Evolutionary conservation across 2,113 vertebrate genomes (phyloP), one percentile per base, ranked within the genome.

Genomic region (Clarias gariepinus): DNA sequence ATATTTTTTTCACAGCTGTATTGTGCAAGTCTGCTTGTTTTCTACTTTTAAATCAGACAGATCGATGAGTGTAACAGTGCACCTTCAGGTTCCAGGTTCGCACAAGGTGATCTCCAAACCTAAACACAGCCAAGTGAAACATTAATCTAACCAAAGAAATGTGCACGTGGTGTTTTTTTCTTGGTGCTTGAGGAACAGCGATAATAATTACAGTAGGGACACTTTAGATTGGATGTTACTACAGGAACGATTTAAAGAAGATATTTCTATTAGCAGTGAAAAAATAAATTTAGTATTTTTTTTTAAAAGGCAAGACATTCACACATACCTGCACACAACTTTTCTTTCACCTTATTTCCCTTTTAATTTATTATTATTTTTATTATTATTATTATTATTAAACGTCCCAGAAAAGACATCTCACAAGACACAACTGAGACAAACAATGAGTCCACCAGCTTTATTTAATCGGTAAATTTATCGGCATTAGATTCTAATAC

Each of bases 401-500:
- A 79, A 55, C 52, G 61, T 74, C 61, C 85, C 84, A 82, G 47
- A 88, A 85, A 85, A 79, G 52, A 78, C 78, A 68, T 78, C 58
- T 81, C 69, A 84, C 81, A 60, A 87, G 83, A 82, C 83, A 88
- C 73, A 89, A 89, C 81, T 41, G 74, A 87, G 84, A 89, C 83
- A 52, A 84, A 86, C 63, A 52, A 87, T 89, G 88, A 87, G 88
- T 85, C 88, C 77, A 89, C 85, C 86, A 82, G 86, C 86, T 84
- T 85, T 88, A 86, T 79, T 86, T 83, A 57, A 85, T 90, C 83
- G 41, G 81, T 82, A 87, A 90, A 88, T 87, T 61, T 89, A 68
- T 89, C 87, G 63, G 85, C 87, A 88, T 87, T 87, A 87, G 77
- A 63, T 92, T 80, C 89, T 90, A 55, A 93, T 90, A 94, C 92